Percentiles rank a stretch among this genome's conserved stretches.
Evolutionary conservation across 2,113 vertebrate species (phyloP).

Genomic region (Carettochelys insculpta): DNA sequence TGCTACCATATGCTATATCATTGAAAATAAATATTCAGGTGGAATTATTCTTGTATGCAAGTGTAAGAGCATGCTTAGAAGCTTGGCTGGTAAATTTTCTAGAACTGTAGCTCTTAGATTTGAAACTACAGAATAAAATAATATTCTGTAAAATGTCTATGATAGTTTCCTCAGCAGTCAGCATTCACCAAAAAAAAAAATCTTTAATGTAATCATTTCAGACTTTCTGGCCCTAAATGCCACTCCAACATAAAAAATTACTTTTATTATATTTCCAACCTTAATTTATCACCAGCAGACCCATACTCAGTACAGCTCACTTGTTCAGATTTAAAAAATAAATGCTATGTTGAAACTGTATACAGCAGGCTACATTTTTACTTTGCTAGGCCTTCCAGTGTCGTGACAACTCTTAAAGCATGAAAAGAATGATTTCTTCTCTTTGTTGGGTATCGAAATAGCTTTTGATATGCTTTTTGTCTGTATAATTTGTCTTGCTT

Average conservation of each 20-base stretch:
- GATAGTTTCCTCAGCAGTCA: neutral
- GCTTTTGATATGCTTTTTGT: constrained; percentile 2
- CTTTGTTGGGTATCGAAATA: neutral
- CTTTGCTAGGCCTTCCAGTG: neutral
- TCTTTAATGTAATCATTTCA: neutral
- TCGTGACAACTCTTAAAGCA: neutral
- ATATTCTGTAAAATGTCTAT: neutral
- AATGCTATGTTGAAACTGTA: neutral
- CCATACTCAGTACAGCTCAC: neutral
- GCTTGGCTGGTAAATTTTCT: neutral
- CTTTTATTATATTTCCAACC: neutral
- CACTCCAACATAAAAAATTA: neutral
- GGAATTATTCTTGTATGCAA: neutral
- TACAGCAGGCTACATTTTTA: neutral
- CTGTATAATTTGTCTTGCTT: neutral
- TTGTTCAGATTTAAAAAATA: constrained; percentile 8
- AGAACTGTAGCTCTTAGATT: neutral
- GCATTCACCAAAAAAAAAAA: neutral
- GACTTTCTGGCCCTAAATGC: neutral
- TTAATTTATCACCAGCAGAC: constrained; percentile 8
- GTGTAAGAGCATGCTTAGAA: neutral
- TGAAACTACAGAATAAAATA: neutral
- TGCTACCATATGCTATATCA: neutral
- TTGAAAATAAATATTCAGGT: neutral
- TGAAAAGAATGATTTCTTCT: neutral